Evolutionary conservation across 2,888 invertebrate species (phyloP), one percentile per base, ranked within the genome.

Genomic region (Latrodectus hesperus): DNA sequence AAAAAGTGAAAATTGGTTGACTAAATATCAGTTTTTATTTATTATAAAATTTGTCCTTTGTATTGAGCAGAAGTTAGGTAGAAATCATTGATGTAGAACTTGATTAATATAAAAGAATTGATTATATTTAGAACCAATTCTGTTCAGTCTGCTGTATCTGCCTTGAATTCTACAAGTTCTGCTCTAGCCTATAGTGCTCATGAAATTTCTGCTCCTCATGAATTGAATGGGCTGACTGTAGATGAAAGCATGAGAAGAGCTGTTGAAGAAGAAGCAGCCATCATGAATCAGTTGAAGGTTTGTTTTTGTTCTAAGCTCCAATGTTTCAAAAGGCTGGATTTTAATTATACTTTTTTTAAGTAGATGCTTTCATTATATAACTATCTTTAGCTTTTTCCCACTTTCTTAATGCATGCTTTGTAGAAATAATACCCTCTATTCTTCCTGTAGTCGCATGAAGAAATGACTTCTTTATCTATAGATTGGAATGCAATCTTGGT

Each of bases 281-380:
- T 96, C 83, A 96, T 99, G 94, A 98, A 96, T 93, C 96, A 97
- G 93, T 96, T 98, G 92, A 98, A 98, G 95, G 98, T 97, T 83
- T n/a, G 26, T 49, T 51, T 16, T 65, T 22, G 38, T 72, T 71
- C 60, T 38, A 49, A 9, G 1, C n/a, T 60, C 17, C 53, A 10
- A 17, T 53, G 17, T 53, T 74, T 53, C 12, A 4, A 26, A 14
- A 53, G 55, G 22, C 12, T n/a, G 16, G 5, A 17, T 71, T 38
- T 38, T 38, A 38, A 1, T 38, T 38, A 38, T 38, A 4, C 6
- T 38, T 38, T 4, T 38, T 38, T 38, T 38, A 38, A 38, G 38
- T 38, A 3, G 38, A 38, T 38, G 38, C 38, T 38, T 38, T 4
- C 38, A 38, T 38, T 38, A 38, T 38, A 38, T 38, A 38, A 38